Base-by-base conservation (phyloP, 1,140 invertebrate genomes). In the Bombus fervidus region DNA sequence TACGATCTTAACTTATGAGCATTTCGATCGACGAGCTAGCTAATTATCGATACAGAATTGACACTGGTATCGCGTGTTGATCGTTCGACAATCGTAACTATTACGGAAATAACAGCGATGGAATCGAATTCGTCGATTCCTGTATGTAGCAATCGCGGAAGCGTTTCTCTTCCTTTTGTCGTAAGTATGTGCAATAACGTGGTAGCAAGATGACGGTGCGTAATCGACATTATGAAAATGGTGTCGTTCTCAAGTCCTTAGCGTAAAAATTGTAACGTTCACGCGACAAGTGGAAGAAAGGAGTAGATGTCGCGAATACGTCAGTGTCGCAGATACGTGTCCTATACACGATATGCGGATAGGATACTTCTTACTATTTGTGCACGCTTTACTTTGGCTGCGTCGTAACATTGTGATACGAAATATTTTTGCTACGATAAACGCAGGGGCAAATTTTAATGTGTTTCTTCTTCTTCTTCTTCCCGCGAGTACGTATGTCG, bases 321-420 rank as follows among this genome's bases (percentile, higher is more conserved):
- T 39, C 13, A 34, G 1, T 53, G 18, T 53, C 15, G 22, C 28
- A 12, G 9, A 12, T 15, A 25, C 59, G 47, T 22, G 47, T 8
- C 18, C 18, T 53, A 22, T 53, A 72, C n/a, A 15, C 73, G 47
- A 13, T 37, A 34, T 8, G 37, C 31, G 47, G 47, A 53, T 53
- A 15, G 3, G 43, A 41, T 41, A 75, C 28, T 34, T 2, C 22
- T 53, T 53, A 22, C 18, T 53, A 53, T 22, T 53, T 22, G 5
- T 22, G 47, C 6, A 8, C 22, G 47, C 6, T 53, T 53, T 53
- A 22, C 18, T 53, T 53, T 53, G 47, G 47, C 47, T 53, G 66
- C 39, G 31, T 74, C 59, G 78, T 74, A 47, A 69, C 66, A 75
- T 74, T 80, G 81, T 84, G 87, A 88, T 83, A 87, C 41, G 73